Base-by-base conservation (phyloP, 2,888 invertebrate species). In the Oligia strigilis region DNA sequence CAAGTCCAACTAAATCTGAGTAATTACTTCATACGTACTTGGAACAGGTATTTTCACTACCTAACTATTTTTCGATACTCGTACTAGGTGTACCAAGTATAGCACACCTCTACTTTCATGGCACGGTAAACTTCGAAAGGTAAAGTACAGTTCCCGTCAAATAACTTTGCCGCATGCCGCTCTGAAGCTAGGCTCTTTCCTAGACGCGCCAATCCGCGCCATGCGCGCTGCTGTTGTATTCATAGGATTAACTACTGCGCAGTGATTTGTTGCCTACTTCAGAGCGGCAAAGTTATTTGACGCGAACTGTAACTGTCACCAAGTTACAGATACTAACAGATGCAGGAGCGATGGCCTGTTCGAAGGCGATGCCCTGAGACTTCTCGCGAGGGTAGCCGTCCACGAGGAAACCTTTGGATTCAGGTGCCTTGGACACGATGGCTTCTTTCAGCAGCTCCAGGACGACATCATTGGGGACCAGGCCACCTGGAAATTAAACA, bases 381-480 rank as follows among this genome's bases (percentile, higher is more conserved):
- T 98, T 98, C 93, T 99, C 99, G 65, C 99, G 97, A 0, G 99
- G 99, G 95, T 99, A 99, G 71, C 99, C 99, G 93, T 99, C 99
- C 90, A 99, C 98, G 23, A 99, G 97, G 96, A 98, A 99, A n/a
- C 99, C 99, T 90, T 98, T 98, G 6, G 98, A 97, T n/a, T 93
- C 95, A 9, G 97, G 94, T n/a, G 97, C 97, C 64, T 97, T 97
- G 8, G 92, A 92, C 14, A 97, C 92, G 95, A 99, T 99, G 13
- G 98, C 98, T 90, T 98, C 98, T 90, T 98, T 98, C 77, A 99
- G 97, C 76, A 99, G 97, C 58, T 98, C 98, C 79, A 99, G 95
- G 0, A 99, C 99, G 23, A 98, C 97, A 82, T 98, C 98, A 97
- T 99, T 97, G 3, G 99, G 98, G 9, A 99, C 99, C 69, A 99